phyloP scores from a whole-genome alignment of 2,888 invertebrate species.

The Cryptosula pallasiana region DNA sequence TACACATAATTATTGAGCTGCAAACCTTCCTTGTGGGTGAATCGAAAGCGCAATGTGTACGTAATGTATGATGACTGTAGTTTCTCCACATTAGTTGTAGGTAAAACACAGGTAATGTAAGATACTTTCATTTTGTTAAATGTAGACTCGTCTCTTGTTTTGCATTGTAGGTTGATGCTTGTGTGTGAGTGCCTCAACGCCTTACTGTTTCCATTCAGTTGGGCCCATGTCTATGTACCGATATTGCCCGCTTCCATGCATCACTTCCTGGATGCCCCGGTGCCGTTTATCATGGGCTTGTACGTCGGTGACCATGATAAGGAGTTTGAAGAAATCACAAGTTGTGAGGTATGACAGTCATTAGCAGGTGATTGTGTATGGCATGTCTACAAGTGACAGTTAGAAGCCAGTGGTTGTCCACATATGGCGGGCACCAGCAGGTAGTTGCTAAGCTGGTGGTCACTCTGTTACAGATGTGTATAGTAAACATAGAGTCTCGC shows the following conservation, averaged over 20 bases:
- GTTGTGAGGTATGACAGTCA: slow-evolving; percentile 46
- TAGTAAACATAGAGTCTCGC: slow-evolving; percentile 91
- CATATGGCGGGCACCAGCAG: too few species aligned
- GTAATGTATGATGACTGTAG: too few species aligned
- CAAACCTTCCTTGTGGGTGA: too few species aligned
- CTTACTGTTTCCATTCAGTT: slow-evolving; percentile 86
- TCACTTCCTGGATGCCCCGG: slow-evolving; percentile 96
- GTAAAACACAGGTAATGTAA: too few species aligned
- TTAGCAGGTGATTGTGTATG: too few species aligned
- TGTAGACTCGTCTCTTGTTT: not conserved
- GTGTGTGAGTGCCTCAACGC: slow-evolving; percentile 89
- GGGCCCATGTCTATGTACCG: slow-evolving; percentile 99
- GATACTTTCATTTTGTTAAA: too few species aligned
- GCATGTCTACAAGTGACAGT: too few species aligned
- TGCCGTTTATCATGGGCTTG: slow-evolving; percentile 96
- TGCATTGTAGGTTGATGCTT: slow-evolving; percentile 73
- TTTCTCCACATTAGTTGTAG: too few species aligned
- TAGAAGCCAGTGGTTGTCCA: too few species aligned
- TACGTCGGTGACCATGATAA: slow-evolving; percentile 50
- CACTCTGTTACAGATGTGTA: slow-evolving; percentile 60
- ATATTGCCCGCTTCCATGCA: slow-evolving; percentile 74
- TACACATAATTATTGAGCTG: too few species aligned
- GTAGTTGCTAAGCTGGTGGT: slow-evolving; percentile 44
- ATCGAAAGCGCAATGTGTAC: too few species aligned
- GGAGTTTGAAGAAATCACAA: slow-evolving; percentile 37